Base-by-base conservation (phyloP, 2,797 vertebrate species). In the Pteronotus mesoamericanus region DNA sequence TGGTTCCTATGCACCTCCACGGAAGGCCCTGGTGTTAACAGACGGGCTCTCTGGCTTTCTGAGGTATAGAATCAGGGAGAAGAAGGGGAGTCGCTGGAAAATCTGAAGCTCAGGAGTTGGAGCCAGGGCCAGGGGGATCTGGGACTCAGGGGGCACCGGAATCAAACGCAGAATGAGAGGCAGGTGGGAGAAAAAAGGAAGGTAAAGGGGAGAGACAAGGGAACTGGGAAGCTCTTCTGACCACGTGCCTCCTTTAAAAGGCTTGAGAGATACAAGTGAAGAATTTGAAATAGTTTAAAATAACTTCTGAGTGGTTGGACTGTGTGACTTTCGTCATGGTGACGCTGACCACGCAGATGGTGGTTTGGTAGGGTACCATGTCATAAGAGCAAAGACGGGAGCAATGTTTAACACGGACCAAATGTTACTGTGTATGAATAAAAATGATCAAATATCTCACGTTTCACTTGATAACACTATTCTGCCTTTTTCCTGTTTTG, bases 401-500 rank as follows among this genome's bases (percentile, higher is more conserved):
- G 24, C 3, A 7, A 3, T 5, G 11, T 12, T 51, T 26, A 24
- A 1, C 6, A 2, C 1, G 9, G 10, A 5, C 24, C 0, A 8
- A 42, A 9, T 4, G 22, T 8, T 55, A 1, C 46, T 21, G 3
- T 9, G 11, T 16, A 7, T 5, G 24, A 79, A 32, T 18, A 8
- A 68, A 82, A 59, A 9, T 21, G 1, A 69, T 3, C n/a, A 46
- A 34, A 11, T 37, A 3, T 6, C 15, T 57, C 9, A 0, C 24
- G 10, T 55, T 69, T 68, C 53, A 48, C 9, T 37, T 29, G 51
- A 44, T 10, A 66, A 34, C n/a, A 14, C 24, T 0, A 3, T 3
- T 46, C 75, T 19, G 59, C 37, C 48, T 77, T 72, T 51, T 51
- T 14, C 7, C 59, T 68, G 16, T 86, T 85, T 69, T 39, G 7